These are phyloP conservation scores for Pomatostomus ruficeps DNA, from an alignment of 2,113 vertebrate genomes.

Conservation along the genomic window DNA sequence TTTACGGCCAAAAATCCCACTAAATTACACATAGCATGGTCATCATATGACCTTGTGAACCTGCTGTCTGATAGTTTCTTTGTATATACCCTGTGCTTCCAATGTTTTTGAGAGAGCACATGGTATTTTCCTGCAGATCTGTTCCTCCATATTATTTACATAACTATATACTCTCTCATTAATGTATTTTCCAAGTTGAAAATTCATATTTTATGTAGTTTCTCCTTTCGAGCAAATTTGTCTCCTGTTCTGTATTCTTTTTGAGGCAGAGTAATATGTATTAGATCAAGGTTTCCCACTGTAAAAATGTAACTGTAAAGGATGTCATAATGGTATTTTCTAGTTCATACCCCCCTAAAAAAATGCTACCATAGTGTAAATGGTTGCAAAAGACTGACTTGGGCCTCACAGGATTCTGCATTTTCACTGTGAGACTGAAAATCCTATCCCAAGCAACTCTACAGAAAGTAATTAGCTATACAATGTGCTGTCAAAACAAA, in stretches of 20 bases:
- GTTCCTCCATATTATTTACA: neutral
- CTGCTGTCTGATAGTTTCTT: neutral
- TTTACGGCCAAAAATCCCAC: neutral
- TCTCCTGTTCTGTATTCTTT: neutral
- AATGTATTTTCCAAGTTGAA: neutral
- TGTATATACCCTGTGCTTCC: neutral
- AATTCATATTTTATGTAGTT: neutral
- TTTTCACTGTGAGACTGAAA: neutral
- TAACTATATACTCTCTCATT: neutral
- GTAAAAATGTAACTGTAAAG: neutral
- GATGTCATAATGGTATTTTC: neutral
- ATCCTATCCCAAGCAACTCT: neutral
- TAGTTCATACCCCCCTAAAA: neutral
- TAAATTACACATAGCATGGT: neutral
- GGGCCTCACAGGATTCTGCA: neutral
- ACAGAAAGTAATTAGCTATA: neutral
- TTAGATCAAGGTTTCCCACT: neutral
- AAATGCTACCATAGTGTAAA: neutral
- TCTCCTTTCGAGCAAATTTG: neutral
- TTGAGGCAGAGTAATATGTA: neutral
- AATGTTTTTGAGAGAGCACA: neutral
- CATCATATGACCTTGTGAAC: neutral
- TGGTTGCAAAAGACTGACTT: neutral
- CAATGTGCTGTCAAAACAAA: neutral
- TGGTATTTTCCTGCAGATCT: neutral